Percentiles rank a stretch among this genome's conserved stretches.
phyloP scores from a whole-genome alignment of 2,113 vertebrate genomes.

The Alces alces region DNA sequence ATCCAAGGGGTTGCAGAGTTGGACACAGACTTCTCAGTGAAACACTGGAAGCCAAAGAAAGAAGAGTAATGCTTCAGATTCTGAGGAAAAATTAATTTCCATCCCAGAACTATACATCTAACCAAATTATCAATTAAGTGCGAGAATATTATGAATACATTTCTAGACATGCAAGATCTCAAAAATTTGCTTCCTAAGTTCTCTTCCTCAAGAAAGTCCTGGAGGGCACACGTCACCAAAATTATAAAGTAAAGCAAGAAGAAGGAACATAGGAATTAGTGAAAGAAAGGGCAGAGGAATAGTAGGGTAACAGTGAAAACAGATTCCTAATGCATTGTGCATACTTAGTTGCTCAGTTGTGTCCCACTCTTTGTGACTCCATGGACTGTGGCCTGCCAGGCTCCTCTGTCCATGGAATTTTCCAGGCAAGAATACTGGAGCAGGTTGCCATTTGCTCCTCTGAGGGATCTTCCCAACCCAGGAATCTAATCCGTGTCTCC shows the following conservation, averaged over 20 bases:
- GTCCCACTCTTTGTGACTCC: neutral
- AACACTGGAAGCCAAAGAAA: neutral
- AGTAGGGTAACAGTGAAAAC: neutral
- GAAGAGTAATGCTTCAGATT: neutral
- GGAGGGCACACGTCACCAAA: neutral
- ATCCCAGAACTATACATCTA: neutral
- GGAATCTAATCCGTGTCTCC: neutral
- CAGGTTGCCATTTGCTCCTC: neutral
- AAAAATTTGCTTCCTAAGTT: neutral
- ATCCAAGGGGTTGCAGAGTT: neutral
- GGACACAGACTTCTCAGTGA: neutral
- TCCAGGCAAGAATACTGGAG: neutral
- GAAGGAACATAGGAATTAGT: neutral
- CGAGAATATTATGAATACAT: neutral
- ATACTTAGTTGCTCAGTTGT: neutral
- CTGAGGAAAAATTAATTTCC: neutral
- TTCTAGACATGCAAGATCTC: neutral
- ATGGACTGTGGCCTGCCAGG: neutral
- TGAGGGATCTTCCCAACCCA: neutral
- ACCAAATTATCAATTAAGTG: neutral
- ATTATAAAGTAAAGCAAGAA: neutral
- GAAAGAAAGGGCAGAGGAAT: neutral
- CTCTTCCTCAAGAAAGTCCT: neutral
- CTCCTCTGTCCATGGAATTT: neutral
- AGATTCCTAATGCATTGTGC: neutral